Evolutionary conservation across 2,888 invertebrate genomes (phyloP).

Genomic region (Athalia circularis): DNA sequence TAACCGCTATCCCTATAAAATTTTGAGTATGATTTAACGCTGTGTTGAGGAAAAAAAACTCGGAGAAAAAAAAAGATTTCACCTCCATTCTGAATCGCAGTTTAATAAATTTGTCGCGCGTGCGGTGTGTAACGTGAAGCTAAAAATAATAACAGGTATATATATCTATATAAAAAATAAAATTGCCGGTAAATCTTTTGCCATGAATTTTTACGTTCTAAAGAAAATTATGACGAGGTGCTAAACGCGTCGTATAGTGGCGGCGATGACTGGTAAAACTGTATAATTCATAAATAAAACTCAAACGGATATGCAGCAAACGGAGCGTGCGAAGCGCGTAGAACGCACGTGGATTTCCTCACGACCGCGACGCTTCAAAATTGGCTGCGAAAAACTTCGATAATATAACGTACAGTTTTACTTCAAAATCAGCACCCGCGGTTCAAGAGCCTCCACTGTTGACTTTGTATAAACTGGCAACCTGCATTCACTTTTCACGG

Average conservation of each 20-base stretch:
- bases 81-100: not conserved
- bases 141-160: not conserved
- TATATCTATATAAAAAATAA: not conserved
- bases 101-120: not conserved
- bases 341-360: not conserved
- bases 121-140: not conserved
- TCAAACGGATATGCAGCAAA: not conserved
- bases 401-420: slow-evolving; percentile 20
- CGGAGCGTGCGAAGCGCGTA: slow-evolving; percentile 29
- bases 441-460: not conserved
- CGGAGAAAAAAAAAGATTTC: too few relatives aligned
- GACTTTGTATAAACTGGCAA: slow-evolving; percentile 13
- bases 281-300: slow-evolving; percentile 22
- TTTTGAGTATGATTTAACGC: too few relatives aligned
- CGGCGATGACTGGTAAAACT: slow-evolving; percentile 1
- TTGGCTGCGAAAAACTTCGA: too few relatives aligned
- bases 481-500: too few relatives aligned
- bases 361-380: not conserved
- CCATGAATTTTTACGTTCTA: too few relatives aligned
- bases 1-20: too few relatives aligned
- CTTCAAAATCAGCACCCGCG: slow-evolving; percentile 3
- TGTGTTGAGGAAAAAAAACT: too few relatives aligned
- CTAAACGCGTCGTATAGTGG: not conserved
- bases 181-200: not conserved
- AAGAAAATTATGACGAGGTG: not conserved